Percentiles rank a stretch among this genome's conserved stretches.
phyloP scores from a whole-genome alignment of 2,888 invertebrate species.

The Synanthedon tipuliformis region DNA sequence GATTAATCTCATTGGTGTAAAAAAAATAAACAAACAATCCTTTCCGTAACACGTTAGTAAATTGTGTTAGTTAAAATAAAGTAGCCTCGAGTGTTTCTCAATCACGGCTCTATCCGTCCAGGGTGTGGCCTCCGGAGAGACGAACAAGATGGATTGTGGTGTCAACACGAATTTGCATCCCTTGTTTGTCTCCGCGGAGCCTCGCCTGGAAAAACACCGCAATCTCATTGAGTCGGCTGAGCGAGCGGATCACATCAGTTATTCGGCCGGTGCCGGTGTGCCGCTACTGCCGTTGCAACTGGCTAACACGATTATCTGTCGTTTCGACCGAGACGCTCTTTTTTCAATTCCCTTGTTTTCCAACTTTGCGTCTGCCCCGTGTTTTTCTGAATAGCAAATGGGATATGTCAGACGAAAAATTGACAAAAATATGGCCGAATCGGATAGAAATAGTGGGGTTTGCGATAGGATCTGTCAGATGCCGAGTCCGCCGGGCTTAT shows the following conservation, averaged over 20 bases:
- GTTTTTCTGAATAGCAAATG: slow-evolving; percentile 68
- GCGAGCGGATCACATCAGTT: slow-evolving; percentile 55
- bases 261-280: slow-evolving; percentile 27
- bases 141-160: slow-evolving; percentile 68
- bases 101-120: slow-evolving; percentile 62
- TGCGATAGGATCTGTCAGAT: slow-evolving; percentile 57
- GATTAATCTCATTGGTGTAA: not conserved
- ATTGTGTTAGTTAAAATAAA: slow-evolving; percentile 13
- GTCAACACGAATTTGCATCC: slow-evolving; percentile 71
- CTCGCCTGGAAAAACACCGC: slow-evolving; percentile 60
- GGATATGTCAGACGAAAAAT: slow-evolving; percentile 68
- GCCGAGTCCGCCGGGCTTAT: slow-evolving; percentile 26
- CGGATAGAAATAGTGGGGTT: slow-evolving; percentile 63
- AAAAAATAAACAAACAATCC: not conserved
- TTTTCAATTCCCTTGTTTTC: slow-evolving; percentile 67
- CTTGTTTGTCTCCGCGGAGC: slow-evolving; percentile 64
- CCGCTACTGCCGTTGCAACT: slow-evolving; percentile 37
- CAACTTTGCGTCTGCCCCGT: slow-evolving; percentile 62
- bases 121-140: slow-evolving; percentile 58
- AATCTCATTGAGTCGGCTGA: slow-evolving; percentile 65
- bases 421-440: slow-evolving; percentile 64
- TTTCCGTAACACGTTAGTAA: not conserved
- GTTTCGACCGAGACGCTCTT: slow-evolving; percentile 62
- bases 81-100: slow-evolving; percentile 48
- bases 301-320: slow-evolving; percentile 69